Percentiles rank a stretch among this genome's conserved stretches.
Conservation (phyloP, 2,797 vertebrate genomes). For the Dermochelys coriacea region DNA sequence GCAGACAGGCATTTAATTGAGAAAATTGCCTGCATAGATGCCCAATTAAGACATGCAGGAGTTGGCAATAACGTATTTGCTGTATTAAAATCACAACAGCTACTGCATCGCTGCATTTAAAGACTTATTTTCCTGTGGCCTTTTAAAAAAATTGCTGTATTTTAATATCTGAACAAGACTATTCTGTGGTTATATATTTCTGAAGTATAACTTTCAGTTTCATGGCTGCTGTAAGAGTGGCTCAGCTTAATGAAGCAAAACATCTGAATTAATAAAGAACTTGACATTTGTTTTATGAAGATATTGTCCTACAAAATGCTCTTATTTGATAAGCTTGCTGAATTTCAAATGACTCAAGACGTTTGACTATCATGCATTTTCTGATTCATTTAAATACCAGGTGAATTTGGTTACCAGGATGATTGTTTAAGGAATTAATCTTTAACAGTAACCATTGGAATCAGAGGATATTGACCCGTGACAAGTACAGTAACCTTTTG, state of each 20-base stretch:
- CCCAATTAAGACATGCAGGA: neutral
- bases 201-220: slow-evolving; percentile 1
- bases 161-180: slow-evolving; percentile 40
- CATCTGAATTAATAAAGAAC: slow-evolving; percentile 23
- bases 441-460: neutral
- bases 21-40: neutral
- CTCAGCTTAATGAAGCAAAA: slow-evolving; percentile 1
- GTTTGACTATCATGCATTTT: neutral
- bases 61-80: neutral
- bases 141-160: neutral
- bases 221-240: neutral
- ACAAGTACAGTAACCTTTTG: neutral
- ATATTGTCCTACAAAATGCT: slow-evolving; percentile 2
- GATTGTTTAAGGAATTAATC: neutral
- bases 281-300: slow-evolving; percentile 47
- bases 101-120: neutral
- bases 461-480: neutral
- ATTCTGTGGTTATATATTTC: slow-evolving; percentile 24
- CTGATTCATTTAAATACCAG: slow-evolving; percentile 8
- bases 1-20: neutral
- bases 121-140: neutral
- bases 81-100: neutral
- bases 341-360: slow-evolving; percentile 30
- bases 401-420: neutral
- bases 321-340: slow-evolving; percentile 23